Evolutionary conservation across 2,113 vertebrate genomes (phyloP), one percentile per base, ranked within the genome.

Genomic region (Micromys minutus): DNA sequence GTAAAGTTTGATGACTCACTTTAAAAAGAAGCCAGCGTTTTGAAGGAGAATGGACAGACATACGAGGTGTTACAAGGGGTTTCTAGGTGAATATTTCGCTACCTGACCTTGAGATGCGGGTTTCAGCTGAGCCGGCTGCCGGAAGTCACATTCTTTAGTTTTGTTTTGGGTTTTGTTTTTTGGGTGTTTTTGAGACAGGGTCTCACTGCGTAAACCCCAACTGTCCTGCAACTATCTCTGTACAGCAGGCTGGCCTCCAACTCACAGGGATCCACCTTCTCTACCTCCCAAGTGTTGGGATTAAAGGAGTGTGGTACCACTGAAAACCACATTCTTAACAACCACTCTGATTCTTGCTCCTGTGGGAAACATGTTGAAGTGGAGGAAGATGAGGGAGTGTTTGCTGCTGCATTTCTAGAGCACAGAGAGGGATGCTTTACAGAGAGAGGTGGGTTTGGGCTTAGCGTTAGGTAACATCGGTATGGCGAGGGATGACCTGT

Each of bases 1-100:
- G n/a, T 65, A 87, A 91, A 91, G 15, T 72, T 87, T 87, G 50
- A 63, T 76, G 67, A 76, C 72, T 85, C 22, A 39, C 57, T 92
- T 91, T 7, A 22, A 67, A 55, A 87, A 55, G 50, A 86, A 86
- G 26, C 47, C 50, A 52, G 29, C n/a, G 31, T 31, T 90, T 93
- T 90, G 50, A 74, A 67, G 61, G 42, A 95, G 77, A 63, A 65
- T 83, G 67, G 52, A 65, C 50, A 50, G 63, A 45, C 31, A 69
- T 75, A 3, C 2, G 16, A 90, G 61, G 74, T 52, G 45, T 81
- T 47, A 12, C 1, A 34, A 87, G 80, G 57, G 16, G 19, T 31
- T 5, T 19, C 50, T 31, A 69, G 22, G 57, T 19, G n/a, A 85
- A 50, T 13, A 7, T 29, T 61, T 29, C 3, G 3, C 59, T 11